Evolutionary conservation across 2,888 invertebrate species (phyloP), one percentile per base, ranked within the genome.

Genomic region (Criorhina ranunculi): DNA sequence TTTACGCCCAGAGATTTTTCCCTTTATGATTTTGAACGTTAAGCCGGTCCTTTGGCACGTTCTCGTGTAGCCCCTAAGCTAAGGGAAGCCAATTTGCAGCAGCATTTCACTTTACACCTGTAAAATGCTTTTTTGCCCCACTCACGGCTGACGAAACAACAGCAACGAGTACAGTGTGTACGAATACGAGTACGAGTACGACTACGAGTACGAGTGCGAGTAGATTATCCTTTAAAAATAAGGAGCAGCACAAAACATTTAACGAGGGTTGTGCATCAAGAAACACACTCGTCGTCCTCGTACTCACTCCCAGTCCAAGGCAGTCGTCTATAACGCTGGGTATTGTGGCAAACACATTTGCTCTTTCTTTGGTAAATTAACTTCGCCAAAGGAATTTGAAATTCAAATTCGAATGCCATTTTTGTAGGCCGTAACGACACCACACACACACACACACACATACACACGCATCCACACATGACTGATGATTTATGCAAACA

Each of bases 21-120:
- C 69, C 79, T 73, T 85, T 79, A 85, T 85, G 83, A 85, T 85
- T 79, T 69, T 69, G 42, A 79, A 78, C 80, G 69, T 70, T 76
- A 76, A 85, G 85, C 80, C 64, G 70, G 80, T 85, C 80, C 85
- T 85, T 83, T 80, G 80, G 85, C 85, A 85, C 85, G 85, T 85
- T 80, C 75, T 33, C 60, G 53, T 69, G 66, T 33, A 76, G 69
- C 70, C 70, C 59, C 37, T 44, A 60, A 75, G 75, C 80, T 53
- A 75, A 75, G 64, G 59, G 51, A 85, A 85, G 85, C 80, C 85
- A 85, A 85, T 85, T 85, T 85, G 80, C 75, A 70, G 64, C 9
- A 66, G 85, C 59, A 76, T 85, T 85, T 76, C 59, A 85, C 66
- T 80, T 80, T 76, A 85, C 85, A 85, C 85, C 85, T 85, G 85